Evolutionary conservation across 37 sponge, comb jelly and placozoan genomes (phyloP).

Genomic region (Lycopodina hypogea): DNA sequence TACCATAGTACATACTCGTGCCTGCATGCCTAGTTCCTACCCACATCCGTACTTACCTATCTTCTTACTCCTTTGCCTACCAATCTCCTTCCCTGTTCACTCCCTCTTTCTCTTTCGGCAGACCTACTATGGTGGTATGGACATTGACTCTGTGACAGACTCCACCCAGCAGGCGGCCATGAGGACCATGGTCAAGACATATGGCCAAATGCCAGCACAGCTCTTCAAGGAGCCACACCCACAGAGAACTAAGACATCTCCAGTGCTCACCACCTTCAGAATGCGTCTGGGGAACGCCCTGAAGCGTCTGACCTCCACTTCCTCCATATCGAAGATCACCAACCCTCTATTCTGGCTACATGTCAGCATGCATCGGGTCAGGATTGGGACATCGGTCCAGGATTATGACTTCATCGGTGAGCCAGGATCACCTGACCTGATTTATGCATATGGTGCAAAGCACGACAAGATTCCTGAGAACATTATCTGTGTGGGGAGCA

Average conservation of each 20-base stretch:
- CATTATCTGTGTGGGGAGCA: conserved; percentile 40
- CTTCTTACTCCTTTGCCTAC: no score
- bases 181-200: conserved; percentile 85
- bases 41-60: no score
- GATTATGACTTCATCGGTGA: conserved; percentile 68
- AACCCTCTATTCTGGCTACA: conserved; percentile 32
- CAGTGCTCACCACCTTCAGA: conserved; percentile 41
- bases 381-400: conserved; percentile 5
- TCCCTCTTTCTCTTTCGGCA: conserved; percentile 22
- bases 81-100: no score
- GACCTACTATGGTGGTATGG: conserved; percentile 88
- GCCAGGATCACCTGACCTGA: conserved; percentile 13
- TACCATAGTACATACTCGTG: no score
- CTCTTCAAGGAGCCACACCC: conserved; percentile 89
- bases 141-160: conserved; percentile 70
- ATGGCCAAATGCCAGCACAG: conserved; percentile 94
- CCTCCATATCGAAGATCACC: conserved; percentile 11
- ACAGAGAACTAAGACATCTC: conserved; percentile 50
- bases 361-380: conserved; percentile 28
- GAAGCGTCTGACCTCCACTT: conserved; percentile 24
- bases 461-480: conserved; percentile 38
- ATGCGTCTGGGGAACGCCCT: conserved; percentile 50
- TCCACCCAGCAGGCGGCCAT: conserved; percentile 68
- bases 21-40: no score
- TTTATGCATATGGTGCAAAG: not conserved